Evolutionary conservation across 1,140 invertebrate species (phyloP).

Genomic region (Teleopsis dalmanni): DNA sequence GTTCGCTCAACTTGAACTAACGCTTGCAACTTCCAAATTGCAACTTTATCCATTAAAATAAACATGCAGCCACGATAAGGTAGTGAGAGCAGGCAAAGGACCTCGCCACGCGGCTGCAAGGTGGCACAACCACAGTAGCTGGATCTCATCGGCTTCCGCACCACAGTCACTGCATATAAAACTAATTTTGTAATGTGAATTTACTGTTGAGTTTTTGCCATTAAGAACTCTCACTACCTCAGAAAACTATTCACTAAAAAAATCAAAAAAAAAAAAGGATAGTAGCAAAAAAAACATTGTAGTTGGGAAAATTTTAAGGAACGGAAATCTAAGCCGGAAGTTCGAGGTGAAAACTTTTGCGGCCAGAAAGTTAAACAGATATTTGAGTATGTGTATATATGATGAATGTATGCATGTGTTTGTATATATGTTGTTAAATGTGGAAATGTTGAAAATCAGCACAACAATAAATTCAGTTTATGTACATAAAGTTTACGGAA

Average conservation of each 20-base stretch:
- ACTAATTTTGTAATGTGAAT: conserved; percentile 7
- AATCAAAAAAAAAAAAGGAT: not conserved
- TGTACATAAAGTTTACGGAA: not conserved
- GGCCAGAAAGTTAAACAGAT: not conserved
- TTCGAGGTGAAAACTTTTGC: not conserved
- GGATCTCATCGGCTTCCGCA: not conserved
- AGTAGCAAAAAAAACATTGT: not conserved
- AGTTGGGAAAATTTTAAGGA: not conserved
- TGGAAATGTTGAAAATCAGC: too few relatives aligned
- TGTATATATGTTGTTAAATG: too few relatives aligned
- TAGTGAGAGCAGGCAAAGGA: not conserved
- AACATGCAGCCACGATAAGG: not conserved
- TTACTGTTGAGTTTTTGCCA: not conserved
- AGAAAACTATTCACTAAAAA: not conserved
- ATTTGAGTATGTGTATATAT: not conserved
- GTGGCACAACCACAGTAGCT: not conserved
- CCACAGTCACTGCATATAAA: not conserved
- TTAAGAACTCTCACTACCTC: not conserved
- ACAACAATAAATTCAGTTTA: not conserved
- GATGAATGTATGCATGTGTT: not conserved
- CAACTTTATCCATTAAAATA: conserved; percentile 9
- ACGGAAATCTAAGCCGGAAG: conserved; percentile 2
- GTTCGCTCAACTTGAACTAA: too few relatives aligned
- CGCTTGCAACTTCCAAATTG: not conserved
- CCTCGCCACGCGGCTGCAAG: not conserved